phyloP scores from a whole-genome alignment of 1,140 invertebrate species.

The Zaprionus ghesquierei region DNA sequence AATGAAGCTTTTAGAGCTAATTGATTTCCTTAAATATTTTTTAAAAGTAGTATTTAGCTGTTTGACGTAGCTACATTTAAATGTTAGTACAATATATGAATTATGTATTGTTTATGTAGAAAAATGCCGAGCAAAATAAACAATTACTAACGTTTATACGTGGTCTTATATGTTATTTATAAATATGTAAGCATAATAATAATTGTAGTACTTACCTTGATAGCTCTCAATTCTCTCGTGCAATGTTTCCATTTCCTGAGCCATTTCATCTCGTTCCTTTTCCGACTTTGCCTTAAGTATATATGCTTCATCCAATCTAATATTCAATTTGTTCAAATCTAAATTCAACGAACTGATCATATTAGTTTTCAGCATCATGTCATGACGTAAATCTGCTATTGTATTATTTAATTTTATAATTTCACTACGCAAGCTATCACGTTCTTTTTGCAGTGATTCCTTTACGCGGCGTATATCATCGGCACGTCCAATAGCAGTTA shows the following conservation, averaged over 20 bases:
- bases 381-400: constrained; percentile 57
- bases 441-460: constrained; percentile 56
- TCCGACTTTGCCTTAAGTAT: constrained; percentile 57
- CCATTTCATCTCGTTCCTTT: constrained; percentile 68
- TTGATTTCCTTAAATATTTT: no score
- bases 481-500: constrained; percentile 50
- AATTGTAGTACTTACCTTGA: constrained; percentile 37
- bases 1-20: background rate
- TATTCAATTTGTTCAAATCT: constrained; percentile 64
- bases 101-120: no score
- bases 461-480: constrained; percentile 61
- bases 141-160: background rate
- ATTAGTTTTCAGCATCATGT: constrained; percentile 59
- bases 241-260: constrained; percentile 62
- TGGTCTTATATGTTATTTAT: no score
- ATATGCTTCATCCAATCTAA: constrained; percentile 60
- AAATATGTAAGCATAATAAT: no score
- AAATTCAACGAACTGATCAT: constrained; percentile 58
- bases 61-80: no score
- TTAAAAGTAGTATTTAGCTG: no score
- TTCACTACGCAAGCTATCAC: constrained; percentile 59
- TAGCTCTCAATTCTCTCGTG: constrained; percentile 62
- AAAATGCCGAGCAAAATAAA: no score
- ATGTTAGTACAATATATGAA: no score
- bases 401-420: constrained; percentile 61